A percentile compares a stretch with the other conserved stretches of the same genome.
Conservation (phyloP, 2,888 invertebrate genomes). For the Bruchidius siliquastri region DNA sequence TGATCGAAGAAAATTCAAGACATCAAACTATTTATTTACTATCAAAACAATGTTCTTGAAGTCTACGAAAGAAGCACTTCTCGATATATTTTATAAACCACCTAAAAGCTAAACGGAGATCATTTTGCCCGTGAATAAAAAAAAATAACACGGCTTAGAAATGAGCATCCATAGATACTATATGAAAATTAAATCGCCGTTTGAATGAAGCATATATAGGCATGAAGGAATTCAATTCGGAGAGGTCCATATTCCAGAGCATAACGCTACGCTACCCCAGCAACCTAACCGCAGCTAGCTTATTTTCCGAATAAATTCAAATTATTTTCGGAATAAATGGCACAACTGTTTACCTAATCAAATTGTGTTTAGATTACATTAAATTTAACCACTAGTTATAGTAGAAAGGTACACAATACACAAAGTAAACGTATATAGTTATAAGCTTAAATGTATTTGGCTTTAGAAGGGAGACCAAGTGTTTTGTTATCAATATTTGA, state of each 20-base stretch:
- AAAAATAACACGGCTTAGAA: too few species aligned
- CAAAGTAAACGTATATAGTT: slow-evolving; percentile 27
- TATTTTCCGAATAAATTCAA: slow-evolving; percentile 9
- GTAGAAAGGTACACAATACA: slow-evolving; percentile 28
- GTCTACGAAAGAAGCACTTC: too few species aligned
- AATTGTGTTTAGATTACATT: slow-evolving; percentile 34
- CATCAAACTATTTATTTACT: too few species aligned
- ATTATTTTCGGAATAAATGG: slow-evolving; percentile 27
- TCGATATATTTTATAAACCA: too few species aligned
- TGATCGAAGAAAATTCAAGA: too few species aligned
- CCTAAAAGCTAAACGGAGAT: too few species aligned
- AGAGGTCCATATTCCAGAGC: not conserved
- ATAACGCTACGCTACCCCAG: not conserved
- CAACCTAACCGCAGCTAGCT: not conserved
- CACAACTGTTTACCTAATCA: slow-evolving; percentile 34
- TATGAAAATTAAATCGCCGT: not conserved
- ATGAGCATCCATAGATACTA: too few species aligned
- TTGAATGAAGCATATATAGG: not conserved
- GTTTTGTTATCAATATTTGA: slow-evolving; percentile 11
- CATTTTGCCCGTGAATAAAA: too few species aligned
- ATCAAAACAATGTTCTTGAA: too few species aligned
- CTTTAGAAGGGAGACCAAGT: slow-evolving; percentile 28
- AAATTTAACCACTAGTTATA: slow-evolving; percentile 35
- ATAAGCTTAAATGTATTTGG: slow-evolving; percentile 32
- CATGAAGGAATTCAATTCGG: not conserved